These are phyloP conservation scores for Ichneumoninae sp. DNA, from an alignment of 2,888 invertebrate genomes.

Conservation along the genomic window DNA sequence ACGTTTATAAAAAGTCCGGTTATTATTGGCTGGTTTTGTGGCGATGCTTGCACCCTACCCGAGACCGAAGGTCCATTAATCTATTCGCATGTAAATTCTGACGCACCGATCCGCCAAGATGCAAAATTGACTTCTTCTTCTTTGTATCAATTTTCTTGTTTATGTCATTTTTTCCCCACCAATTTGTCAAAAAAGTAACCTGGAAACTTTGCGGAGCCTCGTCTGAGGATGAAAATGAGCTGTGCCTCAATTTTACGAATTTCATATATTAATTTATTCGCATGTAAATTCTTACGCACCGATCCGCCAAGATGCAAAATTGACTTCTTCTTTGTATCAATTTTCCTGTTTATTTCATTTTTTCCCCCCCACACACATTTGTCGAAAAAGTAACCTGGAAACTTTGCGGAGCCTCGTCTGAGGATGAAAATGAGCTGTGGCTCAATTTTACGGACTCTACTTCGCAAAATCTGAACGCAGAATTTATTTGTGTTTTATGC, in stretches of 20 bases:
- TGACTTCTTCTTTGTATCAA: background rate
- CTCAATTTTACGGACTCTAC: background rate
- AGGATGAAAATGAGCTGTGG: background rate
- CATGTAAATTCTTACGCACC: too few species aligned
- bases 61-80: conserved; percentile 5
- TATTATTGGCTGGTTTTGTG: conserved; percentile 66
- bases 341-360: too few species aligned
- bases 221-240: background rate
- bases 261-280: too few species aligned
- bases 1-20: conserved; percentile 69
- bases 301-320: too few species aligned
- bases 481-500: background rate
- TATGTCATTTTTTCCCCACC: background rate
- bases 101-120: background rate
- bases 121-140: background rate
- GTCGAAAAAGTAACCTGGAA: background rate
- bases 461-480: background rate
- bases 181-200: background rate
- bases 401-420: background rate
- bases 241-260: background rate
- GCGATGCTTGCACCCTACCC: conserved; percentile 20
- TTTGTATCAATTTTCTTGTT: background rate
- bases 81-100: conserved; percentile 28
- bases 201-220: background rate
- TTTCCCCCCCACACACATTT: background rate